Base-by-base conservation (phyloP, 2,888 invertebrate genomes). In the Cheilosia vernalis region DNA sequence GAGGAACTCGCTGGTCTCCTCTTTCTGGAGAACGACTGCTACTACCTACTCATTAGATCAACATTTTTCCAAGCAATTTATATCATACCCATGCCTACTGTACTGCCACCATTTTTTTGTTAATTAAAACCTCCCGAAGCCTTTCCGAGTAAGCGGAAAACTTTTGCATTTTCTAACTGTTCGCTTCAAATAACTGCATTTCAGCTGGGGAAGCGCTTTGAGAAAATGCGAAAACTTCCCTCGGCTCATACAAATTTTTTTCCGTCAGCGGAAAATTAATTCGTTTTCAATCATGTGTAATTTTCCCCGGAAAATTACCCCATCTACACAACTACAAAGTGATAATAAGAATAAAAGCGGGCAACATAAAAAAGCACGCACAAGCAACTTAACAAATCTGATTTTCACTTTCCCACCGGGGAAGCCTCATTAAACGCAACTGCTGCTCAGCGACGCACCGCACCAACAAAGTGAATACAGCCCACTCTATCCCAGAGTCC, bases 251-350 rank as follows among this genome's bases (percentile, higher is more conserved):
- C 21, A 64, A 42, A 37, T 49, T 27, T 55, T 42, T 51, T 56
- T 53, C 27, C 51, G 66, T 60, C 37, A 37, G 66, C 66, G 56
- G 61, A 73, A 74, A 84, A 80, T 84, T 80, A 76, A 76, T 84
- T 80, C 64, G 70, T 70, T 84, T 84, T 84, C 84, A 84, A 84
- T 84, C 66, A 70, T 74, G 13, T 37, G 37, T 37, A 61, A 76
- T 80, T 84, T 84, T 80, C 61, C 70, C 64, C 69, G 80, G 84
- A 80, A 79, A 84, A 84, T 70, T 74, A 84, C 76, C 84, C 76
- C n/a, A 66, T 55, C 66, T 66, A n/a, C n/a, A n/a, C n/a, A 80
- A 80, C 58, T 66, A 64, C 70, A 76, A 76, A 84, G 66, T 80
- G 64, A 79, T 84, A 66, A 84, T 73, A 73, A 51, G 74, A 74